Percentiles rank a stretch among this genome's conserved stretches.
These are phyloP conservation scores for Halcyon leucocephala DNA, from an alignment of 2,797 vertebrate genomes.

Conservation along the genomic window DNA sequence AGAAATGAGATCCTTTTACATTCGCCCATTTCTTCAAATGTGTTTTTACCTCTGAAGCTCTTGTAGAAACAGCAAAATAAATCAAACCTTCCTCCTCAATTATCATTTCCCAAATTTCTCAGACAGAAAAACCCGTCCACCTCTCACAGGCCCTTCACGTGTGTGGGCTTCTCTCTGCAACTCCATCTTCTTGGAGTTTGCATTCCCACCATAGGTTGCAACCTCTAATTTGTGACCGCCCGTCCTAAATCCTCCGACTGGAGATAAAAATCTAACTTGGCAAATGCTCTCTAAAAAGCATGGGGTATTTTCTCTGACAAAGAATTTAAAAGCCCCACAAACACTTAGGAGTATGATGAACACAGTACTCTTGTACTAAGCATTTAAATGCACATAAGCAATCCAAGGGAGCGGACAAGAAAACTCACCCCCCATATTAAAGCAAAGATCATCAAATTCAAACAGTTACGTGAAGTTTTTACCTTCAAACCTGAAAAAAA, in stretches of 20 bases:
- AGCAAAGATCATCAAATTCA: neutral
- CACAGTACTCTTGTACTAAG: neutral
- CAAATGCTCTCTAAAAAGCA: neutral
- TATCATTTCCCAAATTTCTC: neutral
- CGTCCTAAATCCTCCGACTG: neutral
- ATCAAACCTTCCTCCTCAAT: neutral
- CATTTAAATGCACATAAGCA: neutral
- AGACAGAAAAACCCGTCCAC: neutral
- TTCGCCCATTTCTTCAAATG: neutral
- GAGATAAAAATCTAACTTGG: neutral
- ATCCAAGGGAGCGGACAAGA: neutral
- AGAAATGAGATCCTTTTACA: neutral
- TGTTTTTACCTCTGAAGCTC: neutral
- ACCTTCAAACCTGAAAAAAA: neutral
- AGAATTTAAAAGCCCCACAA: neutral
- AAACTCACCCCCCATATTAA: neutral
- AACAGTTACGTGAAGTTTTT: neutral
- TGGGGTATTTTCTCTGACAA: neutral
- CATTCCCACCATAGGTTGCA: neutral
- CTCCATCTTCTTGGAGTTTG: neutral
- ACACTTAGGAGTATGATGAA: neutral
- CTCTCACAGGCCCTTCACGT: accelerated
- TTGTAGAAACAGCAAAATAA: neutral
- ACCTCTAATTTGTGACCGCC: neutral
- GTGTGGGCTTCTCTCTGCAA: neutral